Evolutionary conservation across 2,113 vertebrate species (phyloP).

Genomic region (Phylloscopus whistleri): DNA sequence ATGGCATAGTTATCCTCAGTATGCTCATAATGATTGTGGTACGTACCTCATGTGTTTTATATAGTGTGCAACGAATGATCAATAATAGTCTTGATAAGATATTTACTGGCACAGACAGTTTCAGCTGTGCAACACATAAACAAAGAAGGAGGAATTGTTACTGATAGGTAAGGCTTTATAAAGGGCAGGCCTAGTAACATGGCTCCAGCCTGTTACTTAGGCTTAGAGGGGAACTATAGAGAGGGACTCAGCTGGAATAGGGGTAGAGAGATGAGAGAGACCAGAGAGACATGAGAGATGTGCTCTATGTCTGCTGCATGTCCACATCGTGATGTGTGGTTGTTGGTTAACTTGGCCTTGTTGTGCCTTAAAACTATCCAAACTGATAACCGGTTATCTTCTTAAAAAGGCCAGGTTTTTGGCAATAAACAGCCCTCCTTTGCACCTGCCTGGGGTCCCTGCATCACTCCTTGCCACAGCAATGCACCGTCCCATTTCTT

Average conservation of each 20-base stretch:
- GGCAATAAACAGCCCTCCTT: background rate
- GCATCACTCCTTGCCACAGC: rapidly evolving
- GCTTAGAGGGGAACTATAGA: background rate
- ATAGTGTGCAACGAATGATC: background rate
- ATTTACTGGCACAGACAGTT: rapidly evolving
- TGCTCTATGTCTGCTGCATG: rapidly evolving
- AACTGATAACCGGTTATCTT: no score
- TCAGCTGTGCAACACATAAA: background rate
- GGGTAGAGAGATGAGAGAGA: background rate
- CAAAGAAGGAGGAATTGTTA: background rate
- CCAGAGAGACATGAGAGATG: rapidly evolving
- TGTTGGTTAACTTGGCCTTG: background rate
- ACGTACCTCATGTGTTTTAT: background rate
- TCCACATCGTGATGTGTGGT: rapidly evolving
- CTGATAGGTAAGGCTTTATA: background rate
- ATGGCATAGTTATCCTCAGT: background rate
- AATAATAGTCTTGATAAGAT: background rate
- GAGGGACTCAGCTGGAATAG: background rate
- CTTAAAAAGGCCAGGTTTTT: background rate
- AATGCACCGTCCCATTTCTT: background rate
- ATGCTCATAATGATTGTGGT: background rate
- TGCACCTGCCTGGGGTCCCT: background rate
- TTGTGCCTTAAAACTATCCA: background rate
- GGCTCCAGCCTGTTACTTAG: background rate
- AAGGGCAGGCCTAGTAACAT: no score